phyloP scores from a whole-genome alignment of 2,797 vertebrate genomes.

The Ceryle rudis region DNA sequence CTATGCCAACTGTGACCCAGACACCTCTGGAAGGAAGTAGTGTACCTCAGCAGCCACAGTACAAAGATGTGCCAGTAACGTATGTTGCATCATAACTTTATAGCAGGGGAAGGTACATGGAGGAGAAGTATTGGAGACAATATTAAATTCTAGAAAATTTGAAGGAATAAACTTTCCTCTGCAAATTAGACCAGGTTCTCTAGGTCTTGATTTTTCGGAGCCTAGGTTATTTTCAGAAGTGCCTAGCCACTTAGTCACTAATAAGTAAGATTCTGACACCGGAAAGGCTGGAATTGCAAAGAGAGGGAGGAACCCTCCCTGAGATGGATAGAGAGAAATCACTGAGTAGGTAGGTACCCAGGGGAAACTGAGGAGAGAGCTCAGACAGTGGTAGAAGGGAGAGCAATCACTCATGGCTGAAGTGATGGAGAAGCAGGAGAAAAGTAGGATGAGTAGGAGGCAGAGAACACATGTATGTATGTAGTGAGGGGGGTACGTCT shows the following conservation, averaged over 20 bases:
- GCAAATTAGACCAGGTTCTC: not conserved
- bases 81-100: conserved; percentile 72
- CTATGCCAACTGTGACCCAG: conserved; percentile 98
- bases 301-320: not conserved
- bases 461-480: not conserved
- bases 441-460: not conserved
- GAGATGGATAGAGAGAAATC: not conserved
- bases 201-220: not conserved
- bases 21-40: conserved; percentile 94
- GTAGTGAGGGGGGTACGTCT: too few species aligned
- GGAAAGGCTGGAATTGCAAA: not conserved
- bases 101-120: not conserved
- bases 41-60: conserved; percentile 93
- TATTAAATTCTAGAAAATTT: not conserved
- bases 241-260: not conserved
- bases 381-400: not conserved
- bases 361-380: not conserved
- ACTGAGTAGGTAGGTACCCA: not conserved
- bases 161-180: not conserved
- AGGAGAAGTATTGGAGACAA: not conserved
- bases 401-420: not conserved
- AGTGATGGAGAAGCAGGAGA: not conserved
- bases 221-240: not conserved
- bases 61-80: conserved; percentile 96
- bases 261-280: not conserved